Percentiles rank a stretch among this genome's conserved stretches.
phyloP scores from a whole-genome alignment of 2,113 vertebrate species.

The Heloderma charlesbogerti region DNA sequence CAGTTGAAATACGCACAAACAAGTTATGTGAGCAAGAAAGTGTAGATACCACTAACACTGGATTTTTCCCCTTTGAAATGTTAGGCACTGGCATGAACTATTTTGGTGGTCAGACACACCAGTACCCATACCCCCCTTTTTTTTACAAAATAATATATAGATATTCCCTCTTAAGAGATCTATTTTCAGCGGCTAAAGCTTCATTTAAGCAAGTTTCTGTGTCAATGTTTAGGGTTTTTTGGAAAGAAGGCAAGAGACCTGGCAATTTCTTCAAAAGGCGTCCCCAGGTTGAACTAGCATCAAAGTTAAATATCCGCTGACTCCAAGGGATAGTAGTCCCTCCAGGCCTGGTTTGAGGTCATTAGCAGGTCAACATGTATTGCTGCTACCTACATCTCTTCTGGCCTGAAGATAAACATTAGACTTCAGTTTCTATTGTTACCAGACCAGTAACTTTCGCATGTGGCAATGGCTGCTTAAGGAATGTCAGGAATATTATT shows the following conservation, averaged over 20 bases:
- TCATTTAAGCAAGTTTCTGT: background rate
- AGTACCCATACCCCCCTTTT: background rate
- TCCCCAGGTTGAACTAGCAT: conserved; percentile 61
- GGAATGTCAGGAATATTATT: conserved; percentile 64
- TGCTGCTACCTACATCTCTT: conserved; percentile 64
- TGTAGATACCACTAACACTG: background rate
- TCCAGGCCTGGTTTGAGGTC: conserved; percentile 73
- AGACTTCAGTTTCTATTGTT: conserved; percentile 64
- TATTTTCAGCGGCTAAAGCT: background rate
- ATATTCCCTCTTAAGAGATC: background rate
- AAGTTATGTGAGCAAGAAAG: background rate
- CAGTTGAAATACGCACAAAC: background rate
- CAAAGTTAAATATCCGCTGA: conserved; percentile 76
- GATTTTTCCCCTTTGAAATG: background rate
- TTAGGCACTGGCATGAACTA: background rate
- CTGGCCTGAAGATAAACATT: conserved; percentile 70
- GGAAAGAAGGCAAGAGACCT: conserved; percentile 34
- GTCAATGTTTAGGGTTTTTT: conserved; percentile 36
- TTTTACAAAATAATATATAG: background rate
- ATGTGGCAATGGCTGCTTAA: conserved; percentile 55
- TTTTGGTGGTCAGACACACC: background rate
- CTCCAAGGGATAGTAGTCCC: conserved; percentile 68
- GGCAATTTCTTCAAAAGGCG: conserved; percentile 67
- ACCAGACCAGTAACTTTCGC: conserved; percentile 55
- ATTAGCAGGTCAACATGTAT: conserved; percentile 71